Evolutionary conservation across 2,797 vertebrate genomes (phyloP).

Genomic region (Ceyx erithaca): DNA sequence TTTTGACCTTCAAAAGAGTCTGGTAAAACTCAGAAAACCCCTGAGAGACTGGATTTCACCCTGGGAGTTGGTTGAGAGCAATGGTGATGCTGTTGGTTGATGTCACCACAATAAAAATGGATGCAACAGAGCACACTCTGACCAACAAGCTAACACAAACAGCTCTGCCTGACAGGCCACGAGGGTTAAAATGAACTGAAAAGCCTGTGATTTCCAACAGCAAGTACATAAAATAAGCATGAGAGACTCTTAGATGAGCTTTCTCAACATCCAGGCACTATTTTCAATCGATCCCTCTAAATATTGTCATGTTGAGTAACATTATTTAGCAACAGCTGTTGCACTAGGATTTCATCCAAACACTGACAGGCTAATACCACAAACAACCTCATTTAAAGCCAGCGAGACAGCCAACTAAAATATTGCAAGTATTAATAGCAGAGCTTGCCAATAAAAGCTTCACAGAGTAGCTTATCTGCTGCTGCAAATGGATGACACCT

Average conservation of each 20-base stretch:
- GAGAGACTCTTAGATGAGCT: neutral
- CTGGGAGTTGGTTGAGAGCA: neutral
- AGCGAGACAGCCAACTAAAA: neutral
- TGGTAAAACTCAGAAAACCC: neutral
- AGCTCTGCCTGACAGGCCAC: neutral
- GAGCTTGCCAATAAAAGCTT: neutral
- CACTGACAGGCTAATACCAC: neutral
- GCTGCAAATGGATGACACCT: neutral
- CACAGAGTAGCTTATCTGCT: neutral
- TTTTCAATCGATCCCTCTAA: neutral
- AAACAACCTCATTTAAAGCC: neutral
- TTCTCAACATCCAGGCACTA: neutral
- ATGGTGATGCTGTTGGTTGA: neutral
- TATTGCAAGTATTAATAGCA: neutral
- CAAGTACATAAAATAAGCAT: neutral
- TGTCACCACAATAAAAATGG: neutral
- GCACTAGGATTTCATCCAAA: slow-evolving; percentile 6
- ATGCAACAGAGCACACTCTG: neutral
- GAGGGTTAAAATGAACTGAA: neutral
- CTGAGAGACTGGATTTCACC: neutral
- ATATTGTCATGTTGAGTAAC: neutral
- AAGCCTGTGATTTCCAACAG: neutral
- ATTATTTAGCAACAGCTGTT: slow-evolving; percentile 22
- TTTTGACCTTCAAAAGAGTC: neutral
- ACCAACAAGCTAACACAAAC: neutral